phyloP scores from a whole-genome alignment of 2,113 vertebrate genomes.

The Pteruthius melanotis region DNA sequence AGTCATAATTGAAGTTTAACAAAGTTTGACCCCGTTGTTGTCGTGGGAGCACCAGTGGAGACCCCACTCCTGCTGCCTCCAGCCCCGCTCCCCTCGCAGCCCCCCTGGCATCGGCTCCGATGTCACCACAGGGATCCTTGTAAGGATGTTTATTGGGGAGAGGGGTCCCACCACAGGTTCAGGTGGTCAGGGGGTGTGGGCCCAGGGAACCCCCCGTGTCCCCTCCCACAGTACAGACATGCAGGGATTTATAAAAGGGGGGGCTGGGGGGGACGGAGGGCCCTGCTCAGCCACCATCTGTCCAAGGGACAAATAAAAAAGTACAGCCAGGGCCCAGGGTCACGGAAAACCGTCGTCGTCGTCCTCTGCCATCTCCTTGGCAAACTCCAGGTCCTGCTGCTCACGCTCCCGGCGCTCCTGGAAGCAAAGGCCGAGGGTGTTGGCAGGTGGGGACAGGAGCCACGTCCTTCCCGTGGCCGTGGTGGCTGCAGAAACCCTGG shows the following conservation, averaged over 20 bases:
- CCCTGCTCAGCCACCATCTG: slow-evolving; percentile 23
- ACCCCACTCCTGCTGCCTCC: neutral
- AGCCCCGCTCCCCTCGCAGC: neutral
- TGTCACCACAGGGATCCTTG: neutral
- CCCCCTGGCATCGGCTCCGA: neutral
- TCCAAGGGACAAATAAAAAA: slow-evolving; percentile 38
- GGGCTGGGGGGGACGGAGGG: neutral
- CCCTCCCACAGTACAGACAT: slow-evolving; percentile 45
- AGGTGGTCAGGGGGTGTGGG: neutral
- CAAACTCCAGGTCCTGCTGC: slow-evolving; percentile 97
- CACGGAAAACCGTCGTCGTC: slow-evolving; percentile 95
- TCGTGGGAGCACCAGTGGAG: neutral
- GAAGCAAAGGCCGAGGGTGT: neutral
- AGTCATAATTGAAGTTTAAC: slow-evolving; percentile 76
- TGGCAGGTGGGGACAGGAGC: neutral
- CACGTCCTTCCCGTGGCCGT: fast-evolving
- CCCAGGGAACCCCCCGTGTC: neutral
- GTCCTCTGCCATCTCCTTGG: slow-evolving; percentile 98
- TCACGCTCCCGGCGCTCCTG: slow-evolving; percentile 95
- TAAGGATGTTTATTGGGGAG: neutral
- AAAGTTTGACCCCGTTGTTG: slow-evolving; percentile 58
- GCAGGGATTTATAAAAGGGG: slow-evolving; percentile 58
- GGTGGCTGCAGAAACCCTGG: fast-evolving
- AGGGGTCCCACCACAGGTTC: neutral
- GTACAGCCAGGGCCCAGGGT: slow-evolving; percentile 52